Base-by-base conservation (phyloP, 2,113 vertebrate species). In the Zootoca vivipara region DNA sequence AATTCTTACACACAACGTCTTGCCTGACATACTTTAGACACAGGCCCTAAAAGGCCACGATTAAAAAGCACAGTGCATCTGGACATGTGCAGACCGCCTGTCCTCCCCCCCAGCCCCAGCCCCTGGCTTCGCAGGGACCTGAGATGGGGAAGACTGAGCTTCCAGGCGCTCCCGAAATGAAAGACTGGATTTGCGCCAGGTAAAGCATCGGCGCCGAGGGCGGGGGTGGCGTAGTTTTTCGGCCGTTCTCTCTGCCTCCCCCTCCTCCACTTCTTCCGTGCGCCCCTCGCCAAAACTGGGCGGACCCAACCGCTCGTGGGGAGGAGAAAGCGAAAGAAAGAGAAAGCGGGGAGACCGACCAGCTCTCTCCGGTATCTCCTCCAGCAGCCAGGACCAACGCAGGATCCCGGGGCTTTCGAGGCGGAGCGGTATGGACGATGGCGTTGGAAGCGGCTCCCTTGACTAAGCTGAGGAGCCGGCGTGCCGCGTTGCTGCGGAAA, bases 401-500 rank as follows among this genome's bases (percentile, higher is more conserved):
- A 24, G 2, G 70, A 18, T 33, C 52, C 30, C 2, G 28, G 30
- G n/a, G 78, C 18, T 7, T 8, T 15, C 12, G 58, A 26, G 18
- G 20, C 0, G 80, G 30, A 16, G 20, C 1, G 80, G 30, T 12
- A 12, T 22, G 16, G 85, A 22, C 10, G 30, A 86, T 86, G 85
- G 85, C 85, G 3, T 30, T 86, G 42, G 85, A 79, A 6, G 85
- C 85, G 77, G 75, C 85, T 2, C 65, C 85, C 35, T 28, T 86
- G 62, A 69, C 85, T 56, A 40, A 15, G 12, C 7, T 79, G 64
- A 24, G 85, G 20, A 79, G 56, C 75, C 64, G 85, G 75, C 85
- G 85, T 42, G 85, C 77, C 64, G 85, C 85, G 30, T 26, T 56
- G 85, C 42, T 86, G 64, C 42, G 77, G 22, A 86, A 86, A 26